Percentiles rank a stretch among this genome's conserved stretches.
These are phyloP conservation scores for Suricata suricatta DNA, from an alignment of 2,113 vertebrate genomes.

Conservation along the genomic window DNA sequence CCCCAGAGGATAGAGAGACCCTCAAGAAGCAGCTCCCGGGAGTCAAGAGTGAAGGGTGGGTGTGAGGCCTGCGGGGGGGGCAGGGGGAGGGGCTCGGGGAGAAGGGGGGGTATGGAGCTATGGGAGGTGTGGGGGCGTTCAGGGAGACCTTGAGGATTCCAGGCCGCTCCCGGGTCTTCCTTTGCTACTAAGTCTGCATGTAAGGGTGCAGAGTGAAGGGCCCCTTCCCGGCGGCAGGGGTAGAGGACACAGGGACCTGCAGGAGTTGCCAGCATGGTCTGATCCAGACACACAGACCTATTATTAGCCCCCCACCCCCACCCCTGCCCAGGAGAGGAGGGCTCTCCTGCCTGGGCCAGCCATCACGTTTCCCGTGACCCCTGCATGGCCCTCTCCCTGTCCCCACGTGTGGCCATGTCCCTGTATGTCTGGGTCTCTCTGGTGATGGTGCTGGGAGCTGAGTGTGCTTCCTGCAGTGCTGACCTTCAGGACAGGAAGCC, in stretches of 20 bases:
- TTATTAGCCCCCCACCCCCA: fast-evolving
- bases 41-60: conserved; percentile 92
- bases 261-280: too few relatives aligned
- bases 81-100: too few relatives aligned
- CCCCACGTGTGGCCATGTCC: too few relatives aligned
- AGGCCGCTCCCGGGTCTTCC: neutral
- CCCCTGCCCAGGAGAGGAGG: too few relatives aligned
- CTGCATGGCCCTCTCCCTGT: fast-evolving
- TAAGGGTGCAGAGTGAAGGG: neutral
- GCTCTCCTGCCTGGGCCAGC: fast-evolving
- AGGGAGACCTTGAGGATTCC: neutral
- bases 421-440: neutral
- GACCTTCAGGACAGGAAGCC: neutral
- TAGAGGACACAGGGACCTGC: too few relatives aligned
- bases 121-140: too few relatives aligned
- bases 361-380: neutral
- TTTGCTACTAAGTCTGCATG: neutral
- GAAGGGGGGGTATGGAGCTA: too few relatives aligned
- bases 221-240: neutral
- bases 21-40: conserved; percentile 93
- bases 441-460: neutral
- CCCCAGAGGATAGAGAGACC: conserved; percentile 91
- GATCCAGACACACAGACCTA: neutral
- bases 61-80: neutral
- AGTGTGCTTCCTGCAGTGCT: fast-evolving